Conservation (phyloP, 1,140 invertebrate genomes). For the Drosophila burlai region DNA sequence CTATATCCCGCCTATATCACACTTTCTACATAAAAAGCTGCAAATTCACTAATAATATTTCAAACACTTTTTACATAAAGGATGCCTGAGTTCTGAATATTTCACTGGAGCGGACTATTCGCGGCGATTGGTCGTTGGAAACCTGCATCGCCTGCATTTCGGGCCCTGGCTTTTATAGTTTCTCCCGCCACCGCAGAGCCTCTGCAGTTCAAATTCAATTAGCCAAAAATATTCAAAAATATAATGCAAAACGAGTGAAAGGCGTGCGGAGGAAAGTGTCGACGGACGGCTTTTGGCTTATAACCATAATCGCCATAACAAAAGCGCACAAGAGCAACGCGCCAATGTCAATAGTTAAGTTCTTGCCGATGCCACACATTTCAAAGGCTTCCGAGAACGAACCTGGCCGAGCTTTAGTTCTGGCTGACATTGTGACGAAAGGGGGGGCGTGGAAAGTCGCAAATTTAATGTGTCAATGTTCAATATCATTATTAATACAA, state of each 20-base stretch:
- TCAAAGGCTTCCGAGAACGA: constrained; percentile 62
- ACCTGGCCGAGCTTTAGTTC: constrained; percentile 21
- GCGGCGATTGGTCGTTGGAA: constrained; percentile 78
- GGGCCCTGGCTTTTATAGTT: constrained; percentile 67
- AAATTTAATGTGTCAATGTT: constrained; percentile 69
- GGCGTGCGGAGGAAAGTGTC: constrained; percentile 42
- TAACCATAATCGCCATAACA: constrained; percentile 61
- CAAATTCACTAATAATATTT: constrained; percentile 68
- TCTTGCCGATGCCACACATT: constrained; percentile 35
- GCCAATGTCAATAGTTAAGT: constrained; percentile 77
- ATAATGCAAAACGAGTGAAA: constrained; percentile 2
- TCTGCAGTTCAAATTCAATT: constrained; percentile 66
- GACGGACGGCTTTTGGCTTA: constrained; percentile 71
- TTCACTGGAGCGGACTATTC: constrained; percentile 83
- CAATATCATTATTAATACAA: background rate
- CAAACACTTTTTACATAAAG: constrained; percentile 77
- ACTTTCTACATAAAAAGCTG: constrained; percentile 76
- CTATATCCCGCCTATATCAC: constrained; percentile 70
- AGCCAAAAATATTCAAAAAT: constrained; percentile 64
- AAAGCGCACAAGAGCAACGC: constrained; percentile 20
- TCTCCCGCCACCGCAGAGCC: constrained; percentile 9
- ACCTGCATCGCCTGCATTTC: constrained; percentile 65
- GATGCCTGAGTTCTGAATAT: constrained; percentile 63
- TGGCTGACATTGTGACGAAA: constrained; percentile 56
- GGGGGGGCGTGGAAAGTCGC: constrained; percentile 41